These are phyloP conservation scores for Cotesia congregata DNA, from an alignment of 2,888 invertebrate species.

Conservation along the genomic window DNA sequence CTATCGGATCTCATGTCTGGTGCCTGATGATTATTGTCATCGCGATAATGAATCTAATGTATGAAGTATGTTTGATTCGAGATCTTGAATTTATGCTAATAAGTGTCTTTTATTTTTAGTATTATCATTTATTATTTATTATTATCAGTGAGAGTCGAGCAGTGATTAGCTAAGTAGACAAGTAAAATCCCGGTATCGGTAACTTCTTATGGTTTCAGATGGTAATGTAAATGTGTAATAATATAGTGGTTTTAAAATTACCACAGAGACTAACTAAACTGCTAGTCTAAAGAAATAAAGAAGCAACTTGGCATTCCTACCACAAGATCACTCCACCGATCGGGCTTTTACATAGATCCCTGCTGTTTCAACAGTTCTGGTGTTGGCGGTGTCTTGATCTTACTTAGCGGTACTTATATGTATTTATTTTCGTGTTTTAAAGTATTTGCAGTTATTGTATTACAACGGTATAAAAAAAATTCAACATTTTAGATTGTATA, in stretches of 20 bases:
- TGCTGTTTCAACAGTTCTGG: conserved; percentile 28
- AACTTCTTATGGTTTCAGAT: too few relatives aligned
- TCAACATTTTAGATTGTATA: not conserved
- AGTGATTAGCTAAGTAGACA: too few relatives aligned
- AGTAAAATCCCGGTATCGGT: not conserved
- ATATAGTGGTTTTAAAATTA: not conserved
- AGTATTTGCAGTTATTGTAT: too few relatives aligned
- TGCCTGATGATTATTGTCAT: not conserved
- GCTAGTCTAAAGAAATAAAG: not conserved
- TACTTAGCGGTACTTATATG: not conserved
- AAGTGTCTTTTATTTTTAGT: not conserved
- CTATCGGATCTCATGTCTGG: not conserved
- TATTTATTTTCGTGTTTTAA: not conserved
- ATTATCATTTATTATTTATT: too few relatives aligned
- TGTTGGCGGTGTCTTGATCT: not conserved
- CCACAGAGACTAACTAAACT: not conserved
- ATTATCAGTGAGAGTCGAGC: too few relatives aligned
- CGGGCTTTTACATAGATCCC: conserved; percentile 31
- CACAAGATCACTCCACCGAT: conserved; percentile 53
- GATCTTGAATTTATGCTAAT: not conserved
- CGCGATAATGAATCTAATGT: too few relatives aligned
- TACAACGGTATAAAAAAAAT: too few relatives aligned
- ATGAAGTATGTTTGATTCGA: not conserved
- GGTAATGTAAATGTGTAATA: not conserved
- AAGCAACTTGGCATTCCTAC: conserved; percentile 48